Evolutionary conservation across 1,140 invertebrate genomes (phyloP), one percentile per base, ranked within the genome.

Genomic region (Cephus cinctus): DNA sequence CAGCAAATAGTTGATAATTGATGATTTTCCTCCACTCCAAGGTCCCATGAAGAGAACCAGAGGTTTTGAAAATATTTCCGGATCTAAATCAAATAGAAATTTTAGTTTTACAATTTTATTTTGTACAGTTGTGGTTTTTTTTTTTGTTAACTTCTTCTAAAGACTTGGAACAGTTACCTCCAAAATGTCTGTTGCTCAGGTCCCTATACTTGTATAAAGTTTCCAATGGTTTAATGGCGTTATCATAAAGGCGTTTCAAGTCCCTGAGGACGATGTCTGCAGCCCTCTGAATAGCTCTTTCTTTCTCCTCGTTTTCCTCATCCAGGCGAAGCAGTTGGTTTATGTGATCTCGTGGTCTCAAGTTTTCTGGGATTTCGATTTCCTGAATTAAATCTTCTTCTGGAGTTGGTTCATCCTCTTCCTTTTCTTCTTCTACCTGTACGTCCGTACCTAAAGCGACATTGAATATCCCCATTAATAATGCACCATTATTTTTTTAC

Each of bases 21-120:
- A 89, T 3, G 93, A 95, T 78, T 97, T 97, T 56, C 94, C 94
- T 52, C 92, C 92, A 62, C 91, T 94, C 92, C 93, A 96, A 16
- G 94, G 93, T 25, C 94, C 94, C 87, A 96, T 90, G 61, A 97
- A 94, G 0, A 97, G 75, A 32, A 96, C 82, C 63, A 96, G 76
- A 5, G 94, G 94, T 69, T 96, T 96, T 0, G 92, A 94, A 73
- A 95, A 94, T 67, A 96, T 94, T 81, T 96, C 93, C 5, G 92
- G 88, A 79, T 96, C 93, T 85, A 54, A 40, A 63, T 66, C 59
- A 52, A 48, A 44, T 50, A 40, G 12, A 49, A 47, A 15, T 4
- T 15, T 1, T 11, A 11, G 19, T 47, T n/a, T n/a, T n/a, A n/a
- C n/a, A n/a, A n/a, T 31, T 39, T 14, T 30, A 15, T 30, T 31